Evolutionary conservation across 2,888 invertebrate genomes (phyloP).

Genomic region (Xylophagus ater): DNA sequence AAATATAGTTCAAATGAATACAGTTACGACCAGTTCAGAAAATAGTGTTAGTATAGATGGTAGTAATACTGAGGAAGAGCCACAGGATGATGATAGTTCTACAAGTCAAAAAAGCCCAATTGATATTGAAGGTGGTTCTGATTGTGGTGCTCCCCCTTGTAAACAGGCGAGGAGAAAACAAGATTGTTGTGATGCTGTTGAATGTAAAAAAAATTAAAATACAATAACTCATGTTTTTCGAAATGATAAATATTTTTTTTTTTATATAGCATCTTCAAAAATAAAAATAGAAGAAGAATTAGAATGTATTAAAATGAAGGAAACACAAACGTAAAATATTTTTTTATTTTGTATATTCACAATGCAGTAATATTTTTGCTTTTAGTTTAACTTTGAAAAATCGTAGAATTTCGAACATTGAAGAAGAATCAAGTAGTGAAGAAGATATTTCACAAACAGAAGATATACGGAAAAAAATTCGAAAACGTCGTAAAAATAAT

Average conservation of each 20-base stretch:
- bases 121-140: constrained; percentile 40
- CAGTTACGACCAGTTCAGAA: constrained; percentile 58
- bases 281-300: constrained; percentile 17
- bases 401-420: constrained; percentile 27
- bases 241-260: too few species aligned
- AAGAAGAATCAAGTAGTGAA: constrained; percentile 31
- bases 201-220: constrained; percentile 22
- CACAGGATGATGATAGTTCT: constrained; percentile 47
- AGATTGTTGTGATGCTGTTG: constrained; percentile 30
- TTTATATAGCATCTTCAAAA: too few species aligned
- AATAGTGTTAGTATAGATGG: constrained; percentile 71
- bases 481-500: constrained; percentile 33
- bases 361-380: too few species aligned
- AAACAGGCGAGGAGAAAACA: constrained; percentile 40
- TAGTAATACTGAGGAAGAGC: constrained; percentile 69
- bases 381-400: constrained; percentile 25
- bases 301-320: constrained; percentile 14
- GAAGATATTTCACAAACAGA: constrained; percentile 23
- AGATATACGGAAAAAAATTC: constrained; percentile 32
- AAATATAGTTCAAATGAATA: constrained; percentile 39
- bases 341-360: not conserved
- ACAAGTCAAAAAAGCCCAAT: constrained; percentile 42
- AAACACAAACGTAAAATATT: constrained; percentile 17
- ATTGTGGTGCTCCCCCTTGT: constrained; percentile 43
- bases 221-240: too few species aligned